These are phyloP conservation scores for Betta splendens DNA, from an alignment of 2,797 vertebrate genomes.

Conservation along the genomic window DNA sequence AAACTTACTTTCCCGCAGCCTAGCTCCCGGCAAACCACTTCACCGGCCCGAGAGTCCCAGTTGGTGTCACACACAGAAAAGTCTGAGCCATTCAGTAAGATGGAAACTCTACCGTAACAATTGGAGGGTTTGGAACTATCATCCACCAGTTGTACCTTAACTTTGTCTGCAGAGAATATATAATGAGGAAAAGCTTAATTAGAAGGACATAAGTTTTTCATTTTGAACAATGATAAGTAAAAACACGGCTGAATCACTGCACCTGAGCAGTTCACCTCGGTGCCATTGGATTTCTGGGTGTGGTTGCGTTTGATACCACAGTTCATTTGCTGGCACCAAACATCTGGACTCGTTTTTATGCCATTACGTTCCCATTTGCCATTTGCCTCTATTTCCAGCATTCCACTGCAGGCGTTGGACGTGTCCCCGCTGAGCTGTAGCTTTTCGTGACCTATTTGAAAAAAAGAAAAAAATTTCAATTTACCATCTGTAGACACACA, in stretches of 20 bases:
- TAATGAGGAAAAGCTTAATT: background rate
- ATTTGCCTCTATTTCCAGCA: background rate
- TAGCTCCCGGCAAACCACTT: constrained; percentile 65
- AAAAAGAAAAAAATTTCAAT: background rate
- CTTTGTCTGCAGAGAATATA: constrained; percentile 18
- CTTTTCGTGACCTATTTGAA: constrained; percentile 39
- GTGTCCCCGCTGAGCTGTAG: constrained; percentile 15
- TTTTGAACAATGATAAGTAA: too few species aligned
- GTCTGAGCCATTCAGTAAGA: rapidly evolving
- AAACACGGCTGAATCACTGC: too few species aligned
- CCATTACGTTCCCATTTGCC: rapidly evolving
- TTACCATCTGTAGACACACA: background rate
- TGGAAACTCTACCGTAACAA: constrained; percentile 49
- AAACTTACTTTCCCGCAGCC: constrained; percentile 45
- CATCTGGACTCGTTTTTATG: rapidly evolving
- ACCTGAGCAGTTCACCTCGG: constrained; percentile 66
- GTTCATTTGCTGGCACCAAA: constrained; percentile 43
- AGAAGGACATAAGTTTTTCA: too few species aligned
- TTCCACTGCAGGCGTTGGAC: constrained; percentile 61
- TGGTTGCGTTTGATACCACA: constrained; percentile 18
- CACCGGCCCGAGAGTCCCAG: rapidly evolving
- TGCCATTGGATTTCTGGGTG: rapidly evolving
- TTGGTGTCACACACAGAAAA: constrained; percentile 18
- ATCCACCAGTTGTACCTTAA: constrained; percentile 16
- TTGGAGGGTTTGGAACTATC: rapidly evolving